Conservation (phyloP, 2,797 vertebrate species). For the Hyperoplus immaculatus region DNA sequence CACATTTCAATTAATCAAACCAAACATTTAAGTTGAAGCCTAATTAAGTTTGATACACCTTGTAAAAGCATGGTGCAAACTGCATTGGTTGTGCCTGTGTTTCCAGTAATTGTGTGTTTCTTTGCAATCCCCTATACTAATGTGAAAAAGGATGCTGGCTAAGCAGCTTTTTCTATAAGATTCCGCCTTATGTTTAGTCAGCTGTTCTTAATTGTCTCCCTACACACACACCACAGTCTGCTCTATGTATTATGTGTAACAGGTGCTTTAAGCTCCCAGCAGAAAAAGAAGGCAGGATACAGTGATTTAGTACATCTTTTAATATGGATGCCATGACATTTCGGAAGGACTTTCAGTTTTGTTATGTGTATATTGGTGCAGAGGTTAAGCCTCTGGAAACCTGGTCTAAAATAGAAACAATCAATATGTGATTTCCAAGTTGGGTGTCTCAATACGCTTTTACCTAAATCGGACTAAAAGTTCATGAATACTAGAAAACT, state of each 20-base stretch:
- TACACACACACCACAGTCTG: slow-evolving; percentile 5
- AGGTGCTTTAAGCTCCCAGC: slow-evolving; percentile 51
- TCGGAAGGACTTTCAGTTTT: slow-evolving; percentile 6
- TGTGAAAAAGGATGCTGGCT: slow-evolving; percentile 57
- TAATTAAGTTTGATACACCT: background rate
- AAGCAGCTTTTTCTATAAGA: slow-evolving; percentile 60
- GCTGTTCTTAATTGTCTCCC: slow-evolving; percentile 59
- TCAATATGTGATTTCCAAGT: too few relatives aligned
- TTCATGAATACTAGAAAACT: too few relatives aligned
- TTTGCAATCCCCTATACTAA: slow-evolving; percentile 28
- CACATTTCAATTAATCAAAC: background rate
- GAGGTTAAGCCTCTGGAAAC: slow-evolving; percentile 35
- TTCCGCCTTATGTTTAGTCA: slow-evolving; percentile 70
- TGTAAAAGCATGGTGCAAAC: background rate
- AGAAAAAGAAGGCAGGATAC: slow-evolving; percentile 21
- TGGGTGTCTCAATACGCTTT: too few relatives aligned
- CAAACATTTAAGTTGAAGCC: background rate
- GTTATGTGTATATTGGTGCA: background rate
- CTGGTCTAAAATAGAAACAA: too few relatives aligned
- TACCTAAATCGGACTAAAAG: too few relatives aligned
- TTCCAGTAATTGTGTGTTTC: slow-evolving; percentile 12
- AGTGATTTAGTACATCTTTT: slow-evolving; percentile 17
- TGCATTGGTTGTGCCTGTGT: slow-evolving; percentile 9
- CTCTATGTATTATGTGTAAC: slow-evolving; percentile 52
- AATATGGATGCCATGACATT: slow-evolving; percentile 15